phyloP scores from a whole-genome alignment of 1,140 invertebrate genomes.

The Caenorhabditis remanei region DNA sequence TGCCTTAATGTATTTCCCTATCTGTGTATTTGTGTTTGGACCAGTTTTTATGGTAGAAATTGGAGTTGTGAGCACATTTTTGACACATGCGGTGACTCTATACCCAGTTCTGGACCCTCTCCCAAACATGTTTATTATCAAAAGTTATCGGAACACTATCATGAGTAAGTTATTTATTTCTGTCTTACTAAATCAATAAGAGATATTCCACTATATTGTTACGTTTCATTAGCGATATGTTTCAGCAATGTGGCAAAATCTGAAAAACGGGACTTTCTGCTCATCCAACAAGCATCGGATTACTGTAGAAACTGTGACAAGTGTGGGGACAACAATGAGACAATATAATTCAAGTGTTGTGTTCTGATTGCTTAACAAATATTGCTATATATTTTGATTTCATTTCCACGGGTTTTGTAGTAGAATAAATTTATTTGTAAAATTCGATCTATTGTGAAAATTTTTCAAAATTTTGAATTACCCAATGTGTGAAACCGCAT shows the following conservation, averaged over 20 bases:
- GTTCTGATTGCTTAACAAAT: too few relatives aligned
- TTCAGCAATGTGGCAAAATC: neutral
- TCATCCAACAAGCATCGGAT: neutral
- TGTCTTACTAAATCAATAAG: neutral
- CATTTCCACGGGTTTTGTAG: too few relatives aligned
- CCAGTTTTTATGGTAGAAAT: conserved; percentile 13
- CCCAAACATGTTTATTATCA: conserved; percentile 5
- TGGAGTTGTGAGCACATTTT: neutral
- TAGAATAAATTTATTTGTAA: too few relatives aligned
- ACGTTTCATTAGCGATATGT: too few relatives aligned
- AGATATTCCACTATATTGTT: neutral
- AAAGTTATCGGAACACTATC: neutral
- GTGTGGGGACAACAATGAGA: neutral
- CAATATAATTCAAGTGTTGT: neutral
- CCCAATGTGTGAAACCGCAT: too few relatives aligned
- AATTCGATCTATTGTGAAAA: too few relatives aligned
- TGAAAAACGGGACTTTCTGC: neutral
- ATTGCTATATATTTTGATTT: too few relatives aligned
- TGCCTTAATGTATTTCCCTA: neutral
- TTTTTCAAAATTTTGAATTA: too few relatives aligned
- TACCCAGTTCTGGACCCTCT: neutral
- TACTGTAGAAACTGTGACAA: neutral
- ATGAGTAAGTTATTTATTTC: neutral
- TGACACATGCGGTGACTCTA: neutral
- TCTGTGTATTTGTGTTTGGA: neutral